These are phyloP conservation scores for Rhinatrema bivittatum DNA, from an alignment of 2,797 vertebrate species.

Conservation along the genomic window DNA sequence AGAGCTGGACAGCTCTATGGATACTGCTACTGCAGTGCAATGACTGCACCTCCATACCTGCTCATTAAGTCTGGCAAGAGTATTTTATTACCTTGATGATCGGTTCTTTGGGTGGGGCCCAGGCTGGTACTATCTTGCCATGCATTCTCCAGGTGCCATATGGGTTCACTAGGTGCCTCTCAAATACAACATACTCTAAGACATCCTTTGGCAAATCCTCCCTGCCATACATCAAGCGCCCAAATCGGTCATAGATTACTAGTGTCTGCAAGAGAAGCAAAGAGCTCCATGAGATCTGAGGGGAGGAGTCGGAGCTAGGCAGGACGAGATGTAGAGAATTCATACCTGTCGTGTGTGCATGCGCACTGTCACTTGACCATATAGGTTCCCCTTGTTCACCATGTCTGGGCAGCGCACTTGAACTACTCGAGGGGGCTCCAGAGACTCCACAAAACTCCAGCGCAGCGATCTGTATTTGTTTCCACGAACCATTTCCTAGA, in stretches of 20 bases:
- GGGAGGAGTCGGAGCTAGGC: not conserved
- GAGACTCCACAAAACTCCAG: conserved; percentile 79
- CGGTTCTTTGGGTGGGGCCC: conserved; percentile 86
- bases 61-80: too few relatives aligned
- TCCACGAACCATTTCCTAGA: conserved; percentile 84
- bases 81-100: conserved; percentile 81
- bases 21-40: too few relatives aligned
- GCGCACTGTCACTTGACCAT: conserved; percentile 84
- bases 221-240: conserved; percentile 79
- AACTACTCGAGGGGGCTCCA: conserved; percentile 77
- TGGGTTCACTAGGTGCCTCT: conserved; percentile 78
- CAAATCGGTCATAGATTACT: conserved; percentile 89
- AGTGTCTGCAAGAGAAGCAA: conserved; percentile 56
- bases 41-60: too few relatives aligned
- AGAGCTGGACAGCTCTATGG: too few relatives aligned
- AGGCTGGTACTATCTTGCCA: conserved; percentile 81
- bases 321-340: not conserved
- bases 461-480: conserved; percentile 77
- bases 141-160: conserved; percentile 86
- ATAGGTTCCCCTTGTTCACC: conserved; percentile 71
- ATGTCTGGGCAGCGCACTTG: conserved; percentile 73
- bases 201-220: conserved; percentile 80
- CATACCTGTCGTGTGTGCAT: conserved; percentile 85
- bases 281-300: conserved; percentile 30
- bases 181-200: conserved; percentile 85